Evolutionary conservation across 2,888 invertebrate species (phyloP).

Genomic region (Tillus elongatus): DNA sequence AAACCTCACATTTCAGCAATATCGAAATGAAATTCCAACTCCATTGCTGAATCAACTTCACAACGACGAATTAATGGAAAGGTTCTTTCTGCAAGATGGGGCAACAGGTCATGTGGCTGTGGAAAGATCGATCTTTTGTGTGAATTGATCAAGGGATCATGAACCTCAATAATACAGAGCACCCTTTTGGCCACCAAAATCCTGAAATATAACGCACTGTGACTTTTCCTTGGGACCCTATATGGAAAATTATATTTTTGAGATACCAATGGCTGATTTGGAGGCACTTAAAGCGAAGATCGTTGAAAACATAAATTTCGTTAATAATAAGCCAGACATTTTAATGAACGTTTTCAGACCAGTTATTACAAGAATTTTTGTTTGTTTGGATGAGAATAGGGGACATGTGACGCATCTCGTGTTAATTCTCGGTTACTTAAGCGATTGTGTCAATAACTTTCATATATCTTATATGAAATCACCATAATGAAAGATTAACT

Average conservation of each 20-base stretch:
- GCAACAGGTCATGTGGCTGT: neutral
- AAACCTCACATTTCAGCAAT: neutral
- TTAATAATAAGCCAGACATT: too few relatives aligned
- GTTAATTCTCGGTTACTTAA: too few relatives aligned
- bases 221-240: slow-evolving; percentile 2
- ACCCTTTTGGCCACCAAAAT: neutral
- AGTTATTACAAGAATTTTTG: too few relatives aligned
- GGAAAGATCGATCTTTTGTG: neutral
- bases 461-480: too few relatives aligned
- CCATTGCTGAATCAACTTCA: neutral
- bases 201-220: neutral
- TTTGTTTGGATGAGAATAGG: too few relatives aligned
- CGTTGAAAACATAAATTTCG: too few relatives aligned
- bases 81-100: neutral
- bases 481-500: too few relatives aligned
- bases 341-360: too few relatives aligned
- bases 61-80: neutral
- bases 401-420: too few relatives aligned
- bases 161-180: neutral
- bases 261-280: neutral
- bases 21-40: neutral
- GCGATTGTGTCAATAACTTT: too few relatives aligned
- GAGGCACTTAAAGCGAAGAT: too few relatives aligned
- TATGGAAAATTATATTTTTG: neutral
- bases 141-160: neutral